Conservation (phyloP, 1,140 invertebrate genomes). For the Tetranychus cinnabarinus region DNA sequence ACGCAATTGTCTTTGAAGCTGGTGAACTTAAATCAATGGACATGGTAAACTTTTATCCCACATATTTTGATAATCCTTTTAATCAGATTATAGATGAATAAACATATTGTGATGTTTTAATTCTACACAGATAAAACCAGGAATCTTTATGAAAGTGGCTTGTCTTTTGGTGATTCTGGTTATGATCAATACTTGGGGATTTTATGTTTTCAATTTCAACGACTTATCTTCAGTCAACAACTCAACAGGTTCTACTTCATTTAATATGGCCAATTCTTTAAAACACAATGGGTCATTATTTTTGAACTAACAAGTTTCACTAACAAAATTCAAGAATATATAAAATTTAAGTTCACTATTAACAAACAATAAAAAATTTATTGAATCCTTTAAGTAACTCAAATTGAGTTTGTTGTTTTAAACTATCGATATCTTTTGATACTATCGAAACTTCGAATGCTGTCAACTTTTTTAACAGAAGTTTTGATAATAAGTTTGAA, state of each 20-base stretch:
- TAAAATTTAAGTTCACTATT: too few species aligned
- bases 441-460: too few species aligned
- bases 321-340: too few species aligned
- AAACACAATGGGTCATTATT: too few species aligned
- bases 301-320: too few species aligned
- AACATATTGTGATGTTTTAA: neutral
- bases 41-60: conserved; percentile 28
- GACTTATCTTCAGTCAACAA: conserved; percentile 22
- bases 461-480: too few species aligned
- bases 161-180: conserved; percentile 38
- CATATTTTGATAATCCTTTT: neutral
- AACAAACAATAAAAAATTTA: too few species aligned
- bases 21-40: conserved; percentile 47
- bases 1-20: conserved; percentile 24
- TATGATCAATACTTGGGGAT: conserved; percentile 40
- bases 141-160: conserved; percentile 49
- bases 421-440: too few species aligned
- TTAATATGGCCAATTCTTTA: too few species aligned
- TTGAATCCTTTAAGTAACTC: too few species aligned
- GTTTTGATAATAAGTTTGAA: too few species aligned
- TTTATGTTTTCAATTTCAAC: conserved; percentile 28
- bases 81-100: neutral
- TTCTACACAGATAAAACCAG: conserved; percentile 32
- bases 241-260: neutral
- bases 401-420: too few species aligned